Evolutionary conservation across 2,888 invertebrate genomes (phyloP).

Genomic region (Celastrina argiolus): DNA sequence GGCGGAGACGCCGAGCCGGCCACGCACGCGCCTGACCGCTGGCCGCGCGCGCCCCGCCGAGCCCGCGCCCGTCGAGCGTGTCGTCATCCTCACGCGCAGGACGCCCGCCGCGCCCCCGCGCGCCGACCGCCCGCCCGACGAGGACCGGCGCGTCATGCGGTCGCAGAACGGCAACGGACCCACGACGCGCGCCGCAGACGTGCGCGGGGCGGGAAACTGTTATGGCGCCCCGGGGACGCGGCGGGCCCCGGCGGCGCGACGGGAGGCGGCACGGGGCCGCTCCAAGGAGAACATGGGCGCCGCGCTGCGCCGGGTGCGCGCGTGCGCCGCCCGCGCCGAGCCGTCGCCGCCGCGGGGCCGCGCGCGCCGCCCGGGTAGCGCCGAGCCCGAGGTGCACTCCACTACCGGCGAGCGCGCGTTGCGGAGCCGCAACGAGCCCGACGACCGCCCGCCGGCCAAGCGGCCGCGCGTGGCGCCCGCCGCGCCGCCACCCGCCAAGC

Average conservation of each 20-base stretch:
- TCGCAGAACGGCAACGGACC: conserved; percentile 29
- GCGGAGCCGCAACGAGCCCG: conserved; percentile 42
- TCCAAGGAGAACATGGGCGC: conserved; percentile 69
- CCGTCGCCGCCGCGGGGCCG: conserved; percentile 39
- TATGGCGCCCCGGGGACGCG: conserved; percentile 65
- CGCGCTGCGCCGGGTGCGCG: conserved; percentile 53
- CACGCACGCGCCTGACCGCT: conserved; percentile 39
- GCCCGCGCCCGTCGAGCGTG: conserved; percentile 46
- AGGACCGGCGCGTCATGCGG: conserved; percentile 34
- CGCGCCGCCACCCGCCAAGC: conserved; percentile 62
- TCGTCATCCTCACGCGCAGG: conserved; percentile 57
- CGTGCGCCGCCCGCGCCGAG: conserved; percentile 47
- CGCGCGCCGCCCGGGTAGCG: conserved; percentile 44
- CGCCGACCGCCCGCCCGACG: conserved; percentile 33
- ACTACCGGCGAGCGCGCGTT: conserved; percentile 42
- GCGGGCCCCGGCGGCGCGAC: conserved; percentile 60
- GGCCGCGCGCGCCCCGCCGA: conserved; percentile 31
- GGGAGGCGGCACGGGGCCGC: conserved; percentile 48
- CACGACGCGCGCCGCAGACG: conserved; percentile 32
- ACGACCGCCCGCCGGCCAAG: conserved; percentile 34
- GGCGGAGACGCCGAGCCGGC: conserved; percentile 47
- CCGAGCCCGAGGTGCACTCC: conserved; percentile 51
- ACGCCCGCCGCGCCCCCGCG: conserved; percentile 39
- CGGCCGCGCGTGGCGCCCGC: conserved; percentile 53
- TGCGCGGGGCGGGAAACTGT: conserved; percentile 57